Conservation (phyloP, 2,888 invertebrate species). For the Cyclophora punctaria region DNA sequence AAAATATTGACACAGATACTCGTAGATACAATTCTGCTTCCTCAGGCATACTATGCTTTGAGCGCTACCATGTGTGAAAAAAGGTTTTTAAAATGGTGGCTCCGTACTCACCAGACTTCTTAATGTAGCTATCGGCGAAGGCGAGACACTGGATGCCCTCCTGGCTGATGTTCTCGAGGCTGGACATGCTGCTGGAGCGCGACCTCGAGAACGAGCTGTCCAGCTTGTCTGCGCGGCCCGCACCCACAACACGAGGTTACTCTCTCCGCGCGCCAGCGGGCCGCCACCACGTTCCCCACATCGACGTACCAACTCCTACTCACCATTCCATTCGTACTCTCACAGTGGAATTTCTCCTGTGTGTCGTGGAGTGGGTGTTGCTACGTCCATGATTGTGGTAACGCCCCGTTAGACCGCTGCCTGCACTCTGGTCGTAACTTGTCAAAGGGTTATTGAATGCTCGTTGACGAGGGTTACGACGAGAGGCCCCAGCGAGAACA, state of each 20-base stretch:
- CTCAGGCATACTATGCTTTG: too few relatives aligned
- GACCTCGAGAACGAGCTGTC: conserved; percentile 97
- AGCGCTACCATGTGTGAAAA: too few relatives aligned
- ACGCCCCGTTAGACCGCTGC: neutral
- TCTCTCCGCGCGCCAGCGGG: conserved; percentile 25
- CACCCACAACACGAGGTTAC: conserved; percentile 54
- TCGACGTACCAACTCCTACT: conserved; percentile 6
- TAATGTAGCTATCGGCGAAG: conserved; percentile 96
- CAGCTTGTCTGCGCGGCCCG: conserved; percentile 93
- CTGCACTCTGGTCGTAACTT: conserved; percentile 10
- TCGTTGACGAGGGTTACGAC: neutral
- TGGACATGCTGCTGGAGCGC: conserved; percentile 97
- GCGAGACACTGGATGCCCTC: conserved; percentile 97
- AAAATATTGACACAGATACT: too few relatives aligned
- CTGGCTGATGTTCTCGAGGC: conserved; percentile 96
- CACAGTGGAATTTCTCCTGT: too few relatives aligned
- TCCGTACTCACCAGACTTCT: conserved; percentile 87
- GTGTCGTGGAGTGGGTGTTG: neutral
- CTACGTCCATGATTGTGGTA: too few relatives aligned
- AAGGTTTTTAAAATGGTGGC: too few relatives aligned
- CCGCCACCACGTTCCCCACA: neutral
- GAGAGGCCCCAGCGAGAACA: conserved; percentile 8
- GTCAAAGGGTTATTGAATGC: neutral
- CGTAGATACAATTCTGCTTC: too few relatives aligned
- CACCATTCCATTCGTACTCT: neutral